phyloP scores from a whole-genome alignment of 2,888 invertebrate species.

The Smittia sp. region DNA sequence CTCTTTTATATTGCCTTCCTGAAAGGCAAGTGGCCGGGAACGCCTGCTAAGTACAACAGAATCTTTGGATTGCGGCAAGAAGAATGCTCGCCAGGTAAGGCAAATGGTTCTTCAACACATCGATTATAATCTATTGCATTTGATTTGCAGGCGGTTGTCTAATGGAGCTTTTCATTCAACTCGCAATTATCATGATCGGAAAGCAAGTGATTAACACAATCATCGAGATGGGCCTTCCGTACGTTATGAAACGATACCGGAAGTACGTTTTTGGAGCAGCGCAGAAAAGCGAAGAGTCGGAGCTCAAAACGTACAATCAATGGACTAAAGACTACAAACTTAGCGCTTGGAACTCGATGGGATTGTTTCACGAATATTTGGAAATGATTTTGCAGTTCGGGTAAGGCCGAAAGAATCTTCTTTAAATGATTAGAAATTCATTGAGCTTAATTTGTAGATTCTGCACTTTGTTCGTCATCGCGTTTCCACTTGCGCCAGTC shows the following conservation, averaged over 20 bases:
- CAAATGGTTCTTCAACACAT: too few species aligned
- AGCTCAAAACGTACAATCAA: conserved; percentile 59
- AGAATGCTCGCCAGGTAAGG: conserved; percentile 78
- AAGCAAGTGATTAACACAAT: conserved; percentile 77
- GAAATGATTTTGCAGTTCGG: conserved; percentile 69
- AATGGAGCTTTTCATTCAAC: conserved; percentile 80
- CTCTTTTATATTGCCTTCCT: conserved; percentile 81
- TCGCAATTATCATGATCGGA: conserved; percentile 82
- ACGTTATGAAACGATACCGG: conserved; percentile 56
- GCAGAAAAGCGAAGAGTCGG: conserved; percentile 50
- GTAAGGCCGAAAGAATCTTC: background rate
- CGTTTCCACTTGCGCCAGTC: conserved; percentile 80
- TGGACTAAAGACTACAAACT: conserved; percentile 75
- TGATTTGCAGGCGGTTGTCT: too few species aligned
- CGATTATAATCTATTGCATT: too few species aligned
- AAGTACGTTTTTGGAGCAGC: conserved; percentile 55
- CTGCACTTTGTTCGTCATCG: conserved; percentile 74
- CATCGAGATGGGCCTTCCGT: conserved; percentile 72
- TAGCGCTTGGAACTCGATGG: conserved; percentile 61
- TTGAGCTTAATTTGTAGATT: too few species aligned
- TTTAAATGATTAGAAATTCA: conserved; percentile 29
- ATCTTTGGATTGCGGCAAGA: conserved; percentile 69
- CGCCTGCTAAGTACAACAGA: conserved; percentile 72
- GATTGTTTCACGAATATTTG: conserved; percentile 77
- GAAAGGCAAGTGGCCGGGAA: conserved; percentile 75